Base-by-base conservation (phyloP, 2,888 invertebrate genomes). In the Rhingia campestris region DNA sequence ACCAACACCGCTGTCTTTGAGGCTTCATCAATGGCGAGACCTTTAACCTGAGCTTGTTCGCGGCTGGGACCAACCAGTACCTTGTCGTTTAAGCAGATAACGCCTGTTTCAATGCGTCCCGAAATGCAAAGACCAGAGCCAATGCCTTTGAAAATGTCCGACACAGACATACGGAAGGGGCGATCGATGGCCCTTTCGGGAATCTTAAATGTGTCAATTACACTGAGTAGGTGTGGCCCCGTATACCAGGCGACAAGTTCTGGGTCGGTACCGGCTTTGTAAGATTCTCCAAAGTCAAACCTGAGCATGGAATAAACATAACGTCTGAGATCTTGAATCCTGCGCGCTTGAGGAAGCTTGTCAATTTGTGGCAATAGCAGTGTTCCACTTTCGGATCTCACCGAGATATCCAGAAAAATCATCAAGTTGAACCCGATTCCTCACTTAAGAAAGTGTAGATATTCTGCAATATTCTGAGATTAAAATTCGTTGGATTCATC, bases 201-300 rank as follows among this genome's bases (percentile, higher is more conserved):
- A 49, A 96, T 94, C 90, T 95, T 95, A 87, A 98, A 97, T 87
- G 94, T 94, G 90, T 98, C 96, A 86, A 99, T 97, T 9, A 97
- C 96, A 88, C 96, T 95, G 35, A 98, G 91, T 22, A 99, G 92
- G 86, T 95, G 95, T 0, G 96, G 95, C 0, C 98, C 99, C 43
- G 92, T 93, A 90, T 99, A 99, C 95, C 94, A 98, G 88, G 92
- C 93, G 86, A 92, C 91, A 53, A 94, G 92, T 87, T 93, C 94
- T 80, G 93, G 92, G 89, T 95, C 95, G 45, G 93, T 93, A 0
- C 94, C 63, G 93, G 91, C 80, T 94, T 93, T 0, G 94, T 94
- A 70, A 98, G 93, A 92, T 99, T 99, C 90, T 98, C 97, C 7
- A 99, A 99, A 0, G 95, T 96, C n/a, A 99, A 92, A 3, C 99